A percentile compares a stretch with the other conserved stretches of the same genome.
Evolutionary conservation across 2,113 vertebrate species (phyloP).

Genomic region (Oceanodroma tethys): DNA sequence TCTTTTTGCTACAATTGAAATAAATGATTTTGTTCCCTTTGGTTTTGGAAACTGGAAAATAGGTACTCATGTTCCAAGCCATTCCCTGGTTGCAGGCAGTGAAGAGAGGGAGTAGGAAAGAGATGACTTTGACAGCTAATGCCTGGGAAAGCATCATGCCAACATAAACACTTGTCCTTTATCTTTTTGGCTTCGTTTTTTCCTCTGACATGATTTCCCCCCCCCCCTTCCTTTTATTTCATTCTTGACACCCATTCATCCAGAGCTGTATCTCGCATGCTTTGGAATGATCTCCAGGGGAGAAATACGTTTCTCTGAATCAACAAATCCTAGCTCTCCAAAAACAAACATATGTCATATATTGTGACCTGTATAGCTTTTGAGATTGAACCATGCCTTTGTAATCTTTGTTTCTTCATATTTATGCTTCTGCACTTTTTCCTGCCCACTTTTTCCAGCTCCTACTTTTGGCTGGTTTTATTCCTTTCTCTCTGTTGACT

Average conservation of each 20-base stretch:
- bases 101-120: neutral
- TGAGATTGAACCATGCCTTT: neutral
- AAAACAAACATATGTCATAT: neutral
- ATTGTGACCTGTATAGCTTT: neutral
- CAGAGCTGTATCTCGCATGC: neutral
- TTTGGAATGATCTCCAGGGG: neutral
- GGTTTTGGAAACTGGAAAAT: neutral
- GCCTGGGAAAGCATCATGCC: neutral
- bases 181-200: neutral
- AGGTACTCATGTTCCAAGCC: neutral
- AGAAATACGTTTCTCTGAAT: neutral
- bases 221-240: neutral
- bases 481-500: neutral
- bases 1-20: neutral
- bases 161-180: neutral
- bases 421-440: neutral
- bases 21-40: neutral
- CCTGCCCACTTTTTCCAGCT: neutral
- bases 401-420: neutral
- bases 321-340: neutral
- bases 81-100: neutral
- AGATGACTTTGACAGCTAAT: neutral
- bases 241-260: neutral
- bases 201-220: neutral
- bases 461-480: neutral